phyloP scores from a whole-genome alignment of 2,113 vertebrate genomes.

The Oncorhynchus masou region DNA sequence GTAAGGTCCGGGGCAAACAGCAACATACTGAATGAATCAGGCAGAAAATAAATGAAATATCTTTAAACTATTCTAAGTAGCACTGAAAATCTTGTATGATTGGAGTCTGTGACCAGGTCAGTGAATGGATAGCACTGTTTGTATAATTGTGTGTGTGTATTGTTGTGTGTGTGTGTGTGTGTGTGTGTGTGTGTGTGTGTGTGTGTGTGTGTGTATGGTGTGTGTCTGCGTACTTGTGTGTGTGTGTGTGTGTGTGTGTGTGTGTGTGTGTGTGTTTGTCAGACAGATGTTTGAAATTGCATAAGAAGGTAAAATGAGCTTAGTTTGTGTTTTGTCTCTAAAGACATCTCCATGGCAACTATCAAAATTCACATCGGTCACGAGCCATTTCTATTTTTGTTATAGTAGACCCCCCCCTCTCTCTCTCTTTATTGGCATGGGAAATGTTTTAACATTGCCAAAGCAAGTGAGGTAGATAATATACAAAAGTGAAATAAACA shows the following conservation, averaged over 20 bases:
- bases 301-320: neutral
- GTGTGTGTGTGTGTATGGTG: too few relatives aligned
- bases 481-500: too few relatives aligned
- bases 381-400: slow-evolving; percentile 20
- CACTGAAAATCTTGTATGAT: neutral
- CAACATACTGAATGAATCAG: too few relatives aligned
- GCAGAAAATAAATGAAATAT: too few relatives aligned
- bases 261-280: neutral
- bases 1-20: too few relatives aligned
- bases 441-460: too few relatives aligned
- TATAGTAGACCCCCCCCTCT: too few relatives aligned
- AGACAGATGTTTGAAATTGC: neutral
- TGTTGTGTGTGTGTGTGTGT: neutral
- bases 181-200: neutral
- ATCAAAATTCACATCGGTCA: slow-evolving; percentile 12
- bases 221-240: too few relatives aligned
- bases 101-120: neutral
- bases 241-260: too few relatives aligned
- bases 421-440: too few relatives aligned
- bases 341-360: slow-evolving; percentile 10
- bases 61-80: too few relatives aligned
- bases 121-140: neutral
- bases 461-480: too few relatives aligned
- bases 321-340: neutral
- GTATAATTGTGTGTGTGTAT: neutral